phyloP scores from a whole-genome alignment of 2,113 vertebrate genomes.

The Scopus umbretta region DNA sequence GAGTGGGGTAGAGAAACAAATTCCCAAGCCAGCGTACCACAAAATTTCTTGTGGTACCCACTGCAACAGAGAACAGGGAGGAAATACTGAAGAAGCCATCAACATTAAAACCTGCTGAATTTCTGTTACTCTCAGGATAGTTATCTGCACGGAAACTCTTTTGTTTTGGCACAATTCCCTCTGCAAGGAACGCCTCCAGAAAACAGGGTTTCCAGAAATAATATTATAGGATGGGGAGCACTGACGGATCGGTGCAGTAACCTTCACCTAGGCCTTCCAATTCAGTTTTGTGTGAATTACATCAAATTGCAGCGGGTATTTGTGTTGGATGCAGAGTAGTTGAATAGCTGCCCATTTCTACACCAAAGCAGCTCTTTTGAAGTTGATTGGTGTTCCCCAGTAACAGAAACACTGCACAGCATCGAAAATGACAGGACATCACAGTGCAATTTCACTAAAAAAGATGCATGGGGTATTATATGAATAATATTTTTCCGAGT shows the following conservation, averaged over 20 bases:
- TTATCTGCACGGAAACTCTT: not conserved
- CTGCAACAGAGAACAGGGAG: not conserved
- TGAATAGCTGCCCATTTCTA: constrained; percentile 7
- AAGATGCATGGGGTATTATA: not conserved
- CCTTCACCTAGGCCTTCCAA: not conserved
- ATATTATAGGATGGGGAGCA: not conserved
- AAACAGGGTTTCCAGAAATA: not conserved
- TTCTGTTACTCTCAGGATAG: not conserved
- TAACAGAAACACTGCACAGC: not conserved
- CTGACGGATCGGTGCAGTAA: not conserved
- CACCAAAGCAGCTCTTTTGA: constrained; percentile 23
- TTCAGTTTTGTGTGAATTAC: not conserved
- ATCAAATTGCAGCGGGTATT: not conserved
- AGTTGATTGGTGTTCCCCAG: constrained; percentile 35
- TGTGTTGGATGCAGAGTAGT: not conserved
- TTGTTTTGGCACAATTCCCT: not conserved
- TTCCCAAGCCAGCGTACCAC: not conserved
- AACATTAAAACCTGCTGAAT: not conserved
- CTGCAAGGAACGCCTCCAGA: not conserved
- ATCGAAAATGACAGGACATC: not conserved
- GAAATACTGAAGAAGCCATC: not conserved
- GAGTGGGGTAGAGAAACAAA: not conserved
- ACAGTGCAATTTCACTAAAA: not conserved
- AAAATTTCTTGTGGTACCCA: not conserved
- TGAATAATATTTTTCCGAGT: not conserved